phyloP scores from a whole-genome alignment of 2,797 vertebrate genomes.

The Myioborus miniatus region DNA sequence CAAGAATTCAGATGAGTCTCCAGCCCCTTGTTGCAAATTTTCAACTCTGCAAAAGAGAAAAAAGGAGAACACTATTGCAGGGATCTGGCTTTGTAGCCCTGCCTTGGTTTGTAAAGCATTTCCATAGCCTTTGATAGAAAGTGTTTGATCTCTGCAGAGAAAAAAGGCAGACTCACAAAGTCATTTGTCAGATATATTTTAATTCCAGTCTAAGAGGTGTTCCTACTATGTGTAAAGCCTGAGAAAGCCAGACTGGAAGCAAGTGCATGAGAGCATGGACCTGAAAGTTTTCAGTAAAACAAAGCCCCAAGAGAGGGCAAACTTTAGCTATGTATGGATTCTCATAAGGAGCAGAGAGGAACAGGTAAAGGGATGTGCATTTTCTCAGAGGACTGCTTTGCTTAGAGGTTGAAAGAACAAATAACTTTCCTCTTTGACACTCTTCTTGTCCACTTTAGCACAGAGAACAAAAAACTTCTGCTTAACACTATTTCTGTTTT shows the following conservation, averaged over 20 bases:
- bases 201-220: neutral
- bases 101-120: neutral
- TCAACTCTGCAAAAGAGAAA: slow-evolving; percentile 78
- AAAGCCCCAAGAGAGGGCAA: slow-evolving; percentile 3
- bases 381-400: neutral
- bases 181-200: neutral
- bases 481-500: neutral
- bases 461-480: neutral
- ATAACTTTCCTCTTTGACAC: neutral
- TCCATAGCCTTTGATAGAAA: neutral
- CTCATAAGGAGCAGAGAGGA: neutral
- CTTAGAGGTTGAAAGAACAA: neutral
- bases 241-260: neutral
- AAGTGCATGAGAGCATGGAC: neutral
- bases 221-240: neutral
- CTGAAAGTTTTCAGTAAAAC: neutral
- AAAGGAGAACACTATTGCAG: neutral
- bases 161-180: neutral
- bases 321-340: neutral
- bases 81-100: neutral
- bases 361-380: neutral
- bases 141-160: neutral
- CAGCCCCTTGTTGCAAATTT: slow-evolving; percentile 77
- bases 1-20: slow-evolving; percentile 84
- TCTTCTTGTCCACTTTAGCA: neutral